Evolutionary conservation across 1,140 invertebrate species (phyloP), one percentile per base, ranked within the genome.

Genomic region (Cherax quadricarinatus): DNA sequence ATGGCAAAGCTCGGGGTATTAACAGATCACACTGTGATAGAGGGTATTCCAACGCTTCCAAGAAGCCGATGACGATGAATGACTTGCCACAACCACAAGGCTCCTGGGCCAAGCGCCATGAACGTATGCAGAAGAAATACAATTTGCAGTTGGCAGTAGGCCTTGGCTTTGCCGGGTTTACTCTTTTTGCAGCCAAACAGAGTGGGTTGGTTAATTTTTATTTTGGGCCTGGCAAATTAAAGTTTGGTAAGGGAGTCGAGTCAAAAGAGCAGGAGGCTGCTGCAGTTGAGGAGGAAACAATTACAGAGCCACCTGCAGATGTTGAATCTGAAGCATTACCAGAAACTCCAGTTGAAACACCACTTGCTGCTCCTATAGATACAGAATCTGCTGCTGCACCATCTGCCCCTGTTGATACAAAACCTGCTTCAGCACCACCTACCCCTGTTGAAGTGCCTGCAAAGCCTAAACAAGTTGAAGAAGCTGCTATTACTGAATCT

Each of bases 31-130:
- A 24, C 57, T 78, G 60, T 41, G 73, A 53, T 16, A 88, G 93
- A 51, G 83, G 66, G n/a, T 91, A 92, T 91, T 81, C 51, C 3
- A 60, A 92, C 49, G 80, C 82, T n/a, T 24, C 87, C 21, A 93
- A 91, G 88, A 95, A 94, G 81, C 93, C 92, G 16, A 94, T 96
- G 24, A 96, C 95, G 18, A 96, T 97, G 96, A 97, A 97, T 94
- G 97, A 98, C 94, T 94, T 97, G 94, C 97, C 97, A 6, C 95
- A 96, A 21, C 97, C 97, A 7, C 95, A 96, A 82, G 97, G 97
- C 49, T 96, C 96, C 16, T 98, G 97, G 97, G 95, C 97, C 94
- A 96, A 96, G 30, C 94, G 96, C 57, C 94, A 97, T 94, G 96
- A 96, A 88, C 96, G 96, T 51, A 96, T 95, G 57, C 96, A 98